Conservation (phyloP, 1,140 invertebrate species). For the Chelonus insularis region DNA sequence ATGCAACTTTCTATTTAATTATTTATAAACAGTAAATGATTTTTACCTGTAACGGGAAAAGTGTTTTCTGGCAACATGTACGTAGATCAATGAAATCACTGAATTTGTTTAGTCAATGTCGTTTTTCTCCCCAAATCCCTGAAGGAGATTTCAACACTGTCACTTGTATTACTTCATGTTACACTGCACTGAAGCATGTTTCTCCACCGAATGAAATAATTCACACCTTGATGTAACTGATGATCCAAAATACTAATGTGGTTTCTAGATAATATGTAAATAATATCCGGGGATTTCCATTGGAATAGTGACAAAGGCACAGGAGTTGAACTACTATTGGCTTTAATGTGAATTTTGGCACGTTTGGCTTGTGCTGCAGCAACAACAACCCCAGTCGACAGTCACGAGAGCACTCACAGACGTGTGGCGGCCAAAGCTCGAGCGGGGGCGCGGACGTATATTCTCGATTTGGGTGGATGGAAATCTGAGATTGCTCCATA, state of each 20-base stretch:
- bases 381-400: slow-evolving; percentile 29
- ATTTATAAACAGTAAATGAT: no score
- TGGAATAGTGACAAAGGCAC: no score
- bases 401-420: slow-evolving; percentile 32
- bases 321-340: not conserved
- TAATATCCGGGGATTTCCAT: no score
- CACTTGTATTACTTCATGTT: no score
- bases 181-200: no score
- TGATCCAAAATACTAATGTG: no score
- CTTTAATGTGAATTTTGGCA: not conserved
- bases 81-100: not conserved
- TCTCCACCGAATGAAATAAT: no score
- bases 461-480: slow-evolving; percentile 60
- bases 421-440: slow-evolving; percentile 22
- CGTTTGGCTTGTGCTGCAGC: not conserved
- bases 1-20: no score
- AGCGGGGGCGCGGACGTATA: slow-evolving; percentile 56
- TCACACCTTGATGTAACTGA: no score
- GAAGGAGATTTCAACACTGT: no score
- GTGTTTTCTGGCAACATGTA: slow-evolving; percentile 59
- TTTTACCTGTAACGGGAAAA: slow-evolving; percentile 61
- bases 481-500: slow-evolving; percentile 62
- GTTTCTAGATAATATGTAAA: not conserved
- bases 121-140: no score
- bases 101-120: no score